Percentiles rank a stretch among this genome's conserved stretches.
Evolutionary conservation across 2,888 invertebrate species (phyloP).

Genomic region (Plagiodera versicolora): DNA sequence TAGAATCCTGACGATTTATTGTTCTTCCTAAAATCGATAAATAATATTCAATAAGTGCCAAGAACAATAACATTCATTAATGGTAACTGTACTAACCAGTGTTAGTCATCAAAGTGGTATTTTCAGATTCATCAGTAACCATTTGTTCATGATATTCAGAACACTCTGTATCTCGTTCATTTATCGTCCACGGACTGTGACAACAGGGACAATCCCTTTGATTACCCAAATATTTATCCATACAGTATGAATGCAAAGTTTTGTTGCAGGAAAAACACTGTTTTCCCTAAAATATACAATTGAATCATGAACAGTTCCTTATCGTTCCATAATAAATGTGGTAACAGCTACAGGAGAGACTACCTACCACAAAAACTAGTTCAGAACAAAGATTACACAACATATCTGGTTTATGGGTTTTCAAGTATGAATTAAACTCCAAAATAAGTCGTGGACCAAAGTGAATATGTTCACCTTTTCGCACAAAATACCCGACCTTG

Average conservation of each 20-base stretch:
- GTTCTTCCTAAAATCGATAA: background rate
- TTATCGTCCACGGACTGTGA: background rate
- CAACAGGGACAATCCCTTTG: slow-evolving; percentile 21
- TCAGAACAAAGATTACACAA: slow-evolving; percentile 47
- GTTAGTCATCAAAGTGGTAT: background rate
- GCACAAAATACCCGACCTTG: slow-evolving; percentile 43
- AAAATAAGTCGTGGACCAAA: slow-evolving; percentile 45
- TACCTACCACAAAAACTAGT: slow-evolving; percentile 44
- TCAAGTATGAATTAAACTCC: slow-evolving; percentile 47
- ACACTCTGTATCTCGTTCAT: background rate
- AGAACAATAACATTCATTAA: no score
- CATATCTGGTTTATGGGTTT: slow-evolving; percentile 38
- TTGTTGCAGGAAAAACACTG: slow-evolving; percentile 15
- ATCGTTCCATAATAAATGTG: background rate
- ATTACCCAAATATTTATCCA: slow-evolving; percentile 15
- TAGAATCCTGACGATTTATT: background rate
- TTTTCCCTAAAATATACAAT: slow-evolving; percentile 16
- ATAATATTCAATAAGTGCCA: background rate
- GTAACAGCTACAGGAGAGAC: background rate
- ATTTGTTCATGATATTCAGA: background rate
- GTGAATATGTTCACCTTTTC: slow-evolving; percentile 39
- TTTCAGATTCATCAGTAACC: background rate
- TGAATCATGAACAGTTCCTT: background rate
- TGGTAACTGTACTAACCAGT: background rate
- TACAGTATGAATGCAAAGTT: slow-evolving; percentile 16